These are phyloP conservation scores for Acropternis orthonyx DNA, from an alignment of 2,797 vertebrate species.

Conservation along the genomic window DNA sequence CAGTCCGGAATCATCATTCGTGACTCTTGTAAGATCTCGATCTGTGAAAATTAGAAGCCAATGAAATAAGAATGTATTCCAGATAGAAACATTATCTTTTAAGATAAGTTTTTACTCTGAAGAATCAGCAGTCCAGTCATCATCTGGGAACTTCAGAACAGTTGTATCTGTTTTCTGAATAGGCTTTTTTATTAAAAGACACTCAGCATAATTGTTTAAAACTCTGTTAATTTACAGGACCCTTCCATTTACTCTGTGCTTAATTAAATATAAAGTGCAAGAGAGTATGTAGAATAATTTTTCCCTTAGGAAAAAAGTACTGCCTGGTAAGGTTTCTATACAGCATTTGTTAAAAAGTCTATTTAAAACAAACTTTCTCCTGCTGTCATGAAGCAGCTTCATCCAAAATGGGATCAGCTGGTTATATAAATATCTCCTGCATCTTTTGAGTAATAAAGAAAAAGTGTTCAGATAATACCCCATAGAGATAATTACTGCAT, in stretches of 20 bases:
- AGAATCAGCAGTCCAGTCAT: not conserved
- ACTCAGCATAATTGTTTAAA: not conserved
- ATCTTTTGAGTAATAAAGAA: conserved; percentile 83
- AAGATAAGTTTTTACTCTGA: not conserved
- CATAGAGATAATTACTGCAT: conserved; percentile 86
- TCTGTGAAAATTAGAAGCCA: conserved; percentile 72
- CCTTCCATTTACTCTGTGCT: not conserved
- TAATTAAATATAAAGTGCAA: conserved; percentile 1
- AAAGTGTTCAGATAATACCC: conserved; percentile 84
- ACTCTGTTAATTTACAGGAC: not conserved
- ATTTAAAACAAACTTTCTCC: conserved; percentile 78
- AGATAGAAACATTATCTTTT: not conserved
- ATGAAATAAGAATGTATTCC: not conserved
- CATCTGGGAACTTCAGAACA: not conserved
- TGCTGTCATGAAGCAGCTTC: conserved; percentile 76
- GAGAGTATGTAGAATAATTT: conserved; percentile 27
- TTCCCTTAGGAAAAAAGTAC: conserved; percentile 30
- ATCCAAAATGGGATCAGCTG: conserved; percentile 83
- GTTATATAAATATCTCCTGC: conserved; percentile 80
- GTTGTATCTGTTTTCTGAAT: not conserved
- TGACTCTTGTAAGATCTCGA: conserved; percentile 91
- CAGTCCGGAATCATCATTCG: conserved; percentile 97
- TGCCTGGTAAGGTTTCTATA: conserved; percentile 53
- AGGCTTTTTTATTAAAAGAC: not conserved
- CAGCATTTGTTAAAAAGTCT: conserved; percentile 66